phyloP scores from a whole-genome alignment of 2,888 invertebrate species.

The Spisula subtruncata region DNA sequence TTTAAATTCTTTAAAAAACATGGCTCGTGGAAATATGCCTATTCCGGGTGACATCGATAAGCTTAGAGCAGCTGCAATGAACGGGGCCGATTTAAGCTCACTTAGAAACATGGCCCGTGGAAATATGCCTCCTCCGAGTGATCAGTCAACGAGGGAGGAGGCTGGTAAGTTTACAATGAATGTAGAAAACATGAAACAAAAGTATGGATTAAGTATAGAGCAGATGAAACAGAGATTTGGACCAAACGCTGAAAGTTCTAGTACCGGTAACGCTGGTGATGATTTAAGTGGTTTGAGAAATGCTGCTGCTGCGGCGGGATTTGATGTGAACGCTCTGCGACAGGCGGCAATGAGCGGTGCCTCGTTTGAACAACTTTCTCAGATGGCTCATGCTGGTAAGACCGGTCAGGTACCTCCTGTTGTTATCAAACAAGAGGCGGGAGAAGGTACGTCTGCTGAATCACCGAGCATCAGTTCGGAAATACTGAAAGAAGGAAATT shows the following conservation, averaged over 20 bases:
- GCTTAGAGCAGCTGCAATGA: constrained; percentile 49
- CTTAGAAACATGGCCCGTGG: constrained; percentile 55
- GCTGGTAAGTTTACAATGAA: neutral
- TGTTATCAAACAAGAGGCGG: constrained; percentile 1
- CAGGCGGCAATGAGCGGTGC: constrained; percentile 67
- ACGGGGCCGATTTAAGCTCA: constrained; percentile 58
- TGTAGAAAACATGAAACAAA: constrained; percentile 27
- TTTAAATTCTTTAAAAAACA: constrained; percentile 57
- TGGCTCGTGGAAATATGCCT: constrained; percentile 39
- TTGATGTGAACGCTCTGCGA: constrained; percentile 59
- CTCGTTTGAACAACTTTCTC: constrained; percentile 62
- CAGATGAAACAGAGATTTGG: constrained; percentile 35
- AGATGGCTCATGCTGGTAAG: constrained; percentile 50
- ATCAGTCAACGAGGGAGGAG: neutral
- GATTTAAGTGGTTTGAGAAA: constrained; percentile 45
- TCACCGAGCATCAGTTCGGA: constrained; percentile 77
- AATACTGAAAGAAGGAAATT: constrained; percentile 77
- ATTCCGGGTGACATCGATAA: neutral
- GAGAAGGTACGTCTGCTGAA: constrained; percentile 18
- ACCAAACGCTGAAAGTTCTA: neutral
- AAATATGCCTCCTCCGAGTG: neutral
- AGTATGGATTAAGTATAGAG: constrained; percentile 42
- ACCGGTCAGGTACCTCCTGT: neutral
- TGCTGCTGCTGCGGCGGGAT: constrained; percentile 55
- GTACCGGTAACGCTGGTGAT: constrained; percentile 1